These are phyloP conservation scores for Pyxicephalus adspersus DNA, from an alignment of 2,113 vertebrate genomes.

Conservation along the genomic window DNA sequence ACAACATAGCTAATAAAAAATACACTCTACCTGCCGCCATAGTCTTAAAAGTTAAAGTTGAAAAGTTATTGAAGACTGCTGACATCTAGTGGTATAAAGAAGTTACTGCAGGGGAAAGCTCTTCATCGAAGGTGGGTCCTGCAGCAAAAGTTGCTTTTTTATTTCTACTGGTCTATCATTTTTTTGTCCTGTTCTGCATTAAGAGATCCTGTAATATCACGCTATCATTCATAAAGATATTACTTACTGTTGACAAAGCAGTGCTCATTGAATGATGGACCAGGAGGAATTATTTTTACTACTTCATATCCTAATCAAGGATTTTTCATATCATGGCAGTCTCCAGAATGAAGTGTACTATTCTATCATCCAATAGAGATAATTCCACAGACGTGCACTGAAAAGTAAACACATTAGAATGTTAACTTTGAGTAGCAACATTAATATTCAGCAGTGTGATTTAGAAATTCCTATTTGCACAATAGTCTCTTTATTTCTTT, in stretches of 20 bases:
- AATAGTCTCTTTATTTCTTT: conserved; percentile 43
- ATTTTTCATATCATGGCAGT: conserved; percentile 19
- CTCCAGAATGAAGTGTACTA: conserved; percentile 26
- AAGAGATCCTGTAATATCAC: neutral
- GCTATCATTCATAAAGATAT: neutral
- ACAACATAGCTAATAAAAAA: no score
- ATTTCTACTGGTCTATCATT: no score
- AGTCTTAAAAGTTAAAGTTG: no score
- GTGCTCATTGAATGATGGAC: neutral
- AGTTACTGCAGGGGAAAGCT: no score
- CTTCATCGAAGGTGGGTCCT: no score
- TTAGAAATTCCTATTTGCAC: conserved; percentile 54
- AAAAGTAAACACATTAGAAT: conserved; percentile 53
- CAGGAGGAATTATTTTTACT: neutral
- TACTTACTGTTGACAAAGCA: neutral
- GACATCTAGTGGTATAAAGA: no score
- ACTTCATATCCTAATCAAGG: neutral
- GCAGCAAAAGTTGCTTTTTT: no score
- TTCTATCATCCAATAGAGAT: conserved; percentile 53
- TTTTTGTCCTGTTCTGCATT: neutral
- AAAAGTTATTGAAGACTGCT: no score
- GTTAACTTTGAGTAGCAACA: conserved; percentile 53
- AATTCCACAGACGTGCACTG: conserved; percentile 46
- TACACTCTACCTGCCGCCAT: no score
- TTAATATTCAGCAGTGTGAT: conserved; percentile 54